Evolutionary conservation across 30 jellyfish, hydroid and myxozoan genomes (phyloP).

Genomic region (Hydractinia echinata): DNA sequence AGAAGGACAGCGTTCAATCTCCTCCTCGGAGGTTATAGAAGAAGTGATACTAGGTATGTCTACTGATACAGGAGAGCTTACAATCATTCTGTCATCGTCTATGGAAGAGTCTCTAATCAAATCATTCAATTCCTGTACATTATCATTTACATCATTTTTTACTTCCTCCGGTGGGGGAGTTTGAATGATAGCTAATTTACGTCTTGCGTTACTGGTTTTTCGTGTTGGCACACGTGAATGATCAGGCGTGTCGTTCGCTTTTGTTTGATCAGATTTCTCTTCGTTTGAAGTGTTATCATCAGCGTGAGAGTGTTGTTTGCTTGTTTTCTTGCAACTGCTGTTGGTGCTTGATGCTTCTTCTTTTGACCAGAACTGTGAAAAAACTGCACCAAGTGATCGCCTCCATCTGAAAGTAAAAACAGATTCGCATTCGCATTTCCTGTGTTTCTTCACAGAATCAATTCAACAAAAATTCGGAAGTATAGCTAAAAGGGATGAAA

Average conservation of each 20-base stretch:
- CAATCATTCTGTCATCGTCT: background rate
- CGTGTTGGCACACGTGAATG: conserved; percentile 14
- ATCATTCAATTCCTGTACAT: background rate
- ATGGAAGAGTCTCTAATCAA: conserved; percentile 1
- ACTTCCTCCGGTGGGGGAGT: conserved; percentile 9
- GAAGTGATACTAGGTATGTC: conserved; percentile 7
- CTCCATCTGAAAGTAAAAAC: conserved; percentile 49
- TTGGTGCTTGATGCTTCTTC: conserved; percentile 51
- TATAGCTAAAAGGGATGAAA: background rate
- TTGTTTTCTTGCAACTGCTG: background rate
- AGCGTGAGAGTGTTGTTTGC: background rate
- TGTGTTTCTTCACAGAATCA: background rate
- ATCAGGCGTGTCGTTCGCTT: background rate
- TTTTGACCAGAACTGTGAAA: conserved; percentile 76
- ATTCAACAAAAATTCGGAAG: background rate
- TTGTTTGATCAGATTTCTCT: background rate
- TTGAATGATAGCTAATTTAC: conserved; percentile 12
- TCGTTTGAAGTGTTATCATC: conserved; percentile 5
- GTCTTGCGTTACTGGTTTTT: conserved; percentile 18
- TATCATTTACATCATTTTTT: background rate
- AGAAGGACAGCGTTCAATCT: conserved; percentile 12
- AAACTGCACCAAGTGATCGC: conserved; percentile 90
- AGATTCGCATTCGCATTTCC: background rate
- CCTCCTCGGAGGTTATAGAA: conserved; percentile 6
- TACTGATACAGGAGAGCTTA: background rate